Conservation (phyloP, 2,888 invertebrate species). For the Nomada fucata region DNA sequence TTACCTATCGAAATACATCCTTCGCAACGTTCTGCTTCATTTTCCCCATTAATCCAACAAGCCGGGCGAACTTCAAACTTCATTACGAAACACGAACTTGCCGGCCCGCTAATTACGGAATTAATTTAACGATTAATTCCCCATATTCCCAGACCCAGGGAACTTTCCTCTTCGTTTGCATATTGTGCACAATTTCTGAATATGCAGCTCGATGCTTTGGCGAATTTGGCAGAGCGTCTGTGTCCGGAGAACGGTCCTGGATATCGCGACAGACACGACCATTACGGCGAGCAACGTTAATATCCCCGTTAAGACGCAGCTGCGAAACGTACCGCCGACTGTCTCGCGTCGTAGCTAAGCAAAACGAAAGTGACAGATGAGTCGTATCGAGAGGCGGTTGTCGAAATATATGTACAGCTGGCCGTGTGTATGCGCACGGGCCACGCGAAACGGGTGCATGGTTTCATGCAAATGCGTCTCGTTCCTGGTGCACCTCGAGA, state of each 20-base stretch:
- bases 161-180: constrained; percentile 29
- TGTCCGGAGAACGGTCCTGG: neutral
- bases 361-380: constrained; percentile 57
- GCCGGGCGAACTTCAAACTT: constrained; percentile 25
- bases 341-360: constrained; percentile 3
- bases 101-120: constrained; percentile 26
- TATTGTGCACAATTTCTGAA: neutral
- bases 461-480: constrained; percentile 54
- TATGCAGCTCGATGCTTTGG: neutral
- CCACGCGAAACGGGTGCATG: constrained; percentile 11
- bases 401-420: constrained; percentile 59
- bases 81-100: constrained; percentile 26
- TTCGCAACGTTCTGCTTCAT: neutral
- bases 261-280: neutral
- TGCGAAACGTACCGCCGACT: constrained; percentile 10
- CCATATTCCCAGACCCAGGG: constrained; percentile 11
- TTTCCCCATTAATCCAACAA: constrained; percentile 13
- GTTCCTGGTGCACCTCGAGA: constrained; percentile 44
- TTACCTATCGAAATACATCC: neutral
- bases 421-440: constrained; percentile 16
- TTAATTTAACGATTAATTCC: constrained; percentile 47
- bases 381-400: constrained; percentile 44
- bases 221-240: neutral
- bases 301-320: constrained; percentile 20
- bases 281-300: neutral